Evolutionary conservation across 2,797 vertebrate genomes (phyloP), one percentile per base, ranked within the genome.

Genomic region (Brachyrhaphis roseni): DNA sequence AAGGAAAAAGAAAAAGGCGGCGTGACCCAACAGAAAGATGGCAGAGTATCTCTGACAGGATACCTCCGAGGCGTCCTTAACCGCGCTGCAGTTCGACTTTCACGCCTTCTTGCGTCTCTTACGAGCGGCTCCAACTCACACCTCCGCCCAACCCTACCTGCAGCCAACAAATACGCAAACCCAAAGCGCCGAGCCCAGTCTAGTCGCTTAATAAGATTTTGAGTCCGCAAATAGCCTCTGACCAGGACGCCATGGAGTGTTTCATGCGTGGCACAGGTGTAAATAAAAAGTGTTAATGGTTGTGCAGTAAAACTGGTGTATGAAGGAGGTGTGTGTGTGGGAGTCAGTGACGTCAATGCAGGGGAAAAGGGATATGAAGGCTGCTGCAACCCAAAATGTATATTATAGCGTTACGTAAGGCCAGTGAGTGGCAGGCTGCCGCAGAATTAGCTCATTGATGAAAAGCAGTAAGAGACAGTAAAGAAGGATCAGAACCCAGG

Each of bases 151-250:
- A 23, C 49, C 78, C 43, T 12, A 46, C 78, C 66, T 12, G 20
- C 46, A 34, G 39, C 36, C 7, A 15, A 10, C 74, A 46, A 45
- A 39, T 57, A 55, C 72, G 66, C 73, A 51, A 51, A 23, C 78
- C 47, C 84, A 23, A 78, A 12, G 71, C 39, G 74, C 88, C 36
- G 84, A 86, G 72, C 75, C 73, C 85, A 36, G 87, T 89, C 86
- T 92, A 89, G 89, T 84, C 90, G 59, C 76, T 86, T 93, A 93
- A 93, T 91, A 20, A 76, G 93, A 90, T 92, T 90, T 28, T 26
- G n/a, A 70, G 77, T 87, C 90, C 87, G 76, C 5, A 92, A 93
- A 93, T 91, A 93, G 91, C 82, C 26, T 47, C 47, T 59, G 86
- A 74, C 75, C 6, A 78, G 62, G 59, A 81, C 11, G 78, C 75